Base-by-base conservation (phyloP, 1,140 invertebrate genomes). In the Trichoplusia ni region DNA sequence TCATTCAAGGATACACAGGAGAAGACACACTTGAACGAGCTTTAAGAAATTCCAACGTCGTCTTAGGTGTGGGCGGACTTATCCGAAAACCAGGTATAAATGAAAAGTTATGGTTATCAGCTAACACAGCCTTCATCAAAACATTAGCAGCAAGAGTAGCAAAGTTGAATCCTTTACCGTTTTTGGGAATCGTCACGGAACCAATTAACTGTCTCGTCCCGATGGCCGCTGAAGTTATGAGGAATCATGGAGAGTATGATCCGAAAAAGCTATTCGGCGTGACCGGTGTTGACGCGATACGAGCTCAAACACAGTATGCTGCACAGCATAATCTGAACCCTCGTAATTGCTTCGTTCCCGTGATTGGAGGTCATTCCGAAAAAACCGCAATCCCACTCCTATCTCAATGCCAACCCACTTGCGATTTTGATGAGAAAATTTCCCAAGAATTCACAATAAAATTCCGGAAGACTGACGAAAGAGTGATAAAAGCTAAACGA, bases 311-410 rank as follows among this genome's bases (percentile, higher is more conserved):
- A 31, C 94, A 96, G 79, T 92, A 95, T 71, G 93, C 94, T 18
- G 42, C 68, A 8, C 67, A 76, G 9, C 79, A 83, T 58, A 91
- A 91, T 23, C 60, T 94, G 9, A 90, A 93, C 66, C 91, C 93
- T 1, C 64, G 78, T 14, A 92, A 92, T 63, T 92, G 94, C 9
- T 84, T 87, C 58, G 91, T 94, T 4, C 94, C 94, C 3, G 94
- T 95, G 2, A 92, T 95, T 70, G 93, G 95, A 37, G 95, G 95
- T 9, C 94, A 95, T 81, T 93, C 94, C 29, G 93, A 93, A 8
- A 90, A 92, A 19, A 95, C 95, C 2, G 94, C 94, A 46, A 89
- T 95, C 27, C 95, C 95, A 8, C 74, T 95, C 8, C 81, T 95
- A 9, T 95, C 94, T 19, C 94, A 86, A 56, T 44, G 70, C 2